Percentiles rank a stretch among this genome's conserved stretches.
phyloP scores from a whole-genome alignment of 2,888 invertebrate genomes.

The Cynaeus angustus region DNA sequence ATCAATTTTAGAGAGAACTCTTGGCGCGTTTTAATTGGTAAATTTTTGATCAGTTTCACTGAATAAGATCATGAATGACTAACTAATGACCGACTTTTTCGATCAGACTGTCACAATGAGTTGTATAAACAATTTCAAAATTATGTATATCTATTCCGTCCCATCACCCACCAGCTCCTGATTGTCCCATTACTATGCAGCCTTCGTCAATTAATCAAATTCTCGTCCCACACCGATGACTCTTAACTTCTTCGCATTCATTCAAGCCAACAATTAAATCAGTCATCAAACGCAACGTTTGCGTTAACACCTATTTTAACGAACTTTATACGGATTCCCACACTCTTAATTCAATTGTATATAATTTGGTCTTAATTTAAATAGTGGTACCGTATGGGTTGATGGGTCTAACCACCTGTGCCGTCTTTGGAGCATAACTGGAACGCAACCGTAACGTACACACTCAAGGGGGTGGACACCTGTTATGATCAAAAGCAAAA shows the following conservation, averaged over 20 bases:
- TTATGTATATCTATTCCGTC: not conserved
- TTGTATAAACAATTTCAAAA: not conserved
- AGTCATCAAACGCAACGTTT: constrained; percentile 29
- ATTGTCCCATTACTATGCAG: constrained; percentile 25
- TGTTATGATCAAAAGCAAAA: constrained; percentile 10
- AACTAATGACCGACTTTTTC: too few relatives aligned
- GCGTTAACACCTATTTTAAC: constrained; percentile 30
- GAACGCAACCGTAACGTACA: constrained; percentile 42
- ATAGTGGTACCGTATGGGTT: constrained; percentile 55
- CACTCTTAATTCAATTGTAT: constrained; percentile 52
- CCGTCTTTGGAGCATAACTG: constrained; percentile 43
- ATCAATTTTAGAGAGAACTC: too few relatives aligned
- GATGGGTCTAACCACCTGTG: constrained; percentile 48
- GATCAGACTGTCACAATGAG: too few relatives aligned
- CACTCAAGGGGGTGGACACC: constrained; percentile 34
- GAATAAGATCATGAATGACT: too few relatives aligned
- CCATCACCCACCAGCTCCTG: constrained; percentile 12
- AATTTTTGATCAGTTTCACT: too few relatives aligned
- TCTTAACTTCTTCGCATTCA: constrained; percentile 28
- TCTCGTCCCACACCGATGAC: constrained; percentile 27
- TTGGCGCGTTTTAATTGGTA: too few relatives aligned
- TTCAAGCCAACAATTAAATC: constrained; percentile 25
- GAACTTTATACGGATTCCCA: constrained; percentile 34
- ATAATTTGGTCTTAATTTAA: constrained; percentile 51
- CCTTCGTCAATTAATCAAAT: constrained; percentile 34